Evolutionary conservation across 2,888 invertebrate species (phyloP), one percentile per base, ranked within the genome.

Genomic region (Flexamia atlantica): DNA sequence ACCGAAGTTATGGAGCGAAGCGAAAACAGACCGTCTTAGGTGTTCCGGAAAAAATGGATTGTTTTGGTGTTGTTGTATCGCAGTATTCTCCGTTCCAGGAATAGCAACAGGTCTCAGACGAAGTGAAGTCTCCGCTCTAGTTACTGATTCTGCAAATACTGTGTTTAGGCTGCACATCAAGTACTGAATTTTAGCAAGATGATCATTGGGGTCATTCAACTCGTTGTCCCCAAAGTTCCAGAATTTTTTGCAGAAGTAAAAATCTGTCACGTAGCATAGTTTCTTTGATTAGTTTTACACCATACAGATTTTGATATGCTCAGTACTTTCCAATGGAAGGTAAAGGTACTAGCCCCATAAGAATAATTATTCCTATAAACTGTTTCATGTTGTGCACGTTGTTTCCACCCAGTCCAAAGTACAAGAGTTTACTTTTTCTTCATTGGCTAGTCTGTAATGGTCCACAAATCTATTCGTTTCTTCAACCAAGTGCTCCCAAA

Each of bases 221-320:
- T 70, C 32, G n/a, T 32, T 70, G 32, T 70, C 70, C 1, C n/a
- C 7, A n/a, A 70, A 70, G 32, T 70, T 30, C 70, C 70, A 70
- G 17, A 70, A 70, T n/a, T 70, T 70, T n/a, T 70, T 70, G n/a
- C 25, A 70, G 30, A 32, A 32, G 32, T n/a, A 70, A 32, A 32
- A 70, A 70, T 30, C 70, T 28, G n/a, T 70, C 70, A 32, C 70
- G 12, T 14, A 32, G 28, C 70, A 70, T 70, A 12, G 32, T 32
- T 3, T 70, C 70, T 70, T 70, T 70, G 28, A 70, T 32, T 28
- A 70, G 12, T 70, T 32, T 28, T 5, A 70, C 36, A 12, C 70
- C 70, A 32, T 32, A 70, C 3, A 70, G 23, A n/a, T 70, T n/a
- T 32, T 32, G 32, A 30, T 36, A 7, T 36, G 70, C 30, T 32